Evolutionary conservation across 2,113 vertebrate genomes (phyloP).

Genomic region (Plectropomus leopardus): DNA sequence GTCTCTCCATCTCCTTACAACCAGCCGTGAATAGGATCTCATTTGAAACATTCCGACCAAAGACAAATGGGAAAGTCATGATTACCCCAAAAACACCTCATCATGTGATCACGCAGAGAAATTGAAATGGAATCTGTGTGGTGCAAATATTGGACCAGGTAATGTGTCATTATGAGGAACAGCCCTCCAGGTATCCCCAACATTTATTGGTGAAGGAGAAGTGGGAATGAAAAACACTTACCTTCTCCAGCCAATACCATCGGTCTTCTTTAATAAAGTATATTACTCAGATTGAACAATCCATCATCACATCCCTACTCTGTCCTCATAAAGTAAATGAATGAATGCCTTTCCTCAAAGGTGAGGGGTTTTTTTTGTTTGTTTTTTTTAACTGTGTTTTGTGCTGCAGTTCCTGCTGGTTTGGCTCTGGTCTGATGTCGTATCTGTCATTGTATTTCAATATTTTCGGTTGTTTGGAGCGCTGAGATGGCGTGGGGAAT

Average conservation of each 20-base stretch:
- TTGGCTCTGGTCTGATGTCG: background rate
- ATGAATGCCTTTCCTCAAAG: slow-evolving; percentile 61
- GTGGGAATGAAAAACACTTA: slow-evolving; percentile 64
- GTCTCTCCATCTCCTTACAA: background rate
- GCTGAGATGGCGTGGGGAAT: background rate
- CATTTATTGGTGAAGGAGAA: slow-evolving; percentile 62
- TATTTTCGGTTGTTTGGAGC: slow-evolving; percentile 2
- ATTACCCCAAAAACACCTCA: slow-evolving; percentile 6
- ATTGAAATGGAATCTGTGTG: slow-evolving; percentile 34
- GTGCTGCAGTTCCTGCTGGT: background rate
- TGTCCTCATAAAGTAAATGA: slow-evolving; percentile 70
- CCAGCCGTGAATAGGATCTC: background rate
- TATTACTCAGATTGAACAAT: slow-evolving; percentile 80
- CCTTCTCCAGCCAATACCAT: slow-evolving; percentile 67
- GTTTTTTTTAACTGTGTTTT: background rate
- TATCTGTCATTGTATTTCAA: background rate
- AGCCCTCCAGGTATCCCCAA: slow-evolving; percentile 68
- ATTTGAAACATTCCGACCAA: slow-evolving; percentile 3
- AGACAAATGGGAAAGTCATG: slow-evolving; percentile 6
- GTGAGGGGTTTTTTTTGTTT: background rate
- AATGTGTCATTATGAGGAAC: slow-evolving; percentile 66
- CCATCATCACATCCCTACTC: slow-evolving; percentile 71
- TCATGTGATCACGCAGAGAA: slow-evolving; percentile 30
- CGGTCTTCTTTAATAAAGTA: slow-evolving; percentile 77
- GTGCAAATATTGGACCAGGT: slow-evolving; percentile 51